A percentile compares a stretch with the other conserved stretches of the same genome.
Conservation (phyloP, 2,888 invertebrate species). For the Drepana falcataria region DNA sequence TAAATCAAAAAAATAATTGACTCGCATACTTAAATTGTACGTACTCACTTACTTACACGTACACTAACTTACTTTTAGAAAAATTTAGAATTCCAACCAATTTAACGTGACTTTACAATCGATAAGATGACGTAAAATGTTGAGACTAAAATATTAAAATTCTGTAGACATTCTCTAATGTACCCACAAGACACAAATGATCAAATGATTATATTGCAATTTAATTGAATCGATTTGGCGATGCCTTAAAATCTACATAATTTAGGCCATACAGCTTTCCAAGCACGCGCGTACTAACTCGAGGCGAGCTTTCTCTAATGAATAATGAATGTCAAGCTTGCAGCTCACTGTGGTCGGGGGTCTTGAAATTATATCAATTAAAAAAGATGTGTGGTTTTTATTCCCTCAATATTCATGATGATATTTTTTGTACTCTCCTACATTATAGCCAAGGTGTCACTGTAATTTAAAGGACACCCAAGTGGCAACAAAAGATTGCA, state of each 20-base stretch:
- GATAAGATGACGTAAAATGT: no score
- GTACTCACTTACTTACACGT: no score
- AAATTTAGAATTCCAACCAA: no score
- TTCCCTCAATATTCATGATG: conserved; percentile 9
- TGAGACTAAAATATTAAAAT: no score
- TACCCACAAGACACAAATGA: no score
- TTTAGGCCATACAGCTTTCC: not conserved
- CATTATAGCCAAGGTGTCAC: conserved; percentile 4
- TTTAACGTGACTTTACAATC: no score
- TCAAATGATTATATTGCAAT: no score
- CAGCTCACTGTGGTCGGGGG: not conserved
- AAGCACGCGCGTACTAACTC: not conserved
- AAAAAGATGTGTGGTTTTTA: not conserved
- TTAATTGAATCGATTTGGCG: no score
- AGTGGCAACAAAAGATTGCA: conserved; percentile 40
- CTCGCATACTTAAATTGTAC: no score
- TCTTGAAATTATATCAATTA: not conserved
- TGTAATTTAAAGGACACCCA: conserved; percentile 32
- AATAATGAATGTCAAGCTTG: conserved; percentile 11
- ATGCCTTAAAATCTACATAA: conserved; percentile 3
- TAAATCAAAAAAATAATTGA: no score
- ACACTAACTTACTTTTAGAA: no score
- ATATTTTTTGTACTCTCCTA: conserved; percentile 34
- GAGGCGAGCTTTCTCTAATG: conserved; percentile 8
- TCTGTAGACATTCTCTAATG: no score